Evolutionary conservation across 2,113 vertebrate genomes (phyloP).

Genomic region (Pleuronectes platessa): DNA sequence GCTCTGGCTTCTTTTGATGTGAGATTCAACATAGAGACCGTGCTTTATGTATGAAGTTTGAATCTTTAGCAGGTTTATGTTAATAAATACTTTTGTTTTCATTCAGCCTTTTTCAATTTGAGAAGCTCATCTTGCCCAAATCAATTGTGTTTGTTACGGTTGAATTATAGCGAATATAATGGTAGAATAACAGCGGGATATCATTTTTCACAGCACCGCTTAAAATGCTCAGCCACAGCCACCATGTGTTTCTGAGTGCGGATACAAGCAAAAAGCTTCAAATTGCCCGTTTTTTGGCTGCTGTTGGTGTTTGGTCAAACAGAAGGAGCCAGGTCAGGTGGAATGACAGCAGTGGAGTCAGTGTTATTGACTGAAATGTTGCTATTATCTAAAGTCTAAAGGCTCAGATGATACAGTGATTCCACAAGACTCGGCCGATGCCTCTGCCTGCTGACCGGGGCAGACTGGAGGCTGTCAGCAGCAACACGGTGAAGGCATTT

Average conservation of each 20-base stretch:
- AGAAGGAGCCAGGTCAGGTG: conserved; percentile 61
- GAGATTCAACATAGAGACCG: conserved; percentile 2
- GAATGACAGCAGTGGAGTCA: conserved; percentile 56
- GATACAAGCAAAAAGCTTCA: conserved; percentile 15
- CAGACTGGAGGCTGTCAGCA: conserved; percentile 50
- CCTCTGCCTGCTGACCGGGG: conserved; percentile 47
- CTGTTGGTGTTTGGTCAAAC: conserved; percentile 45
- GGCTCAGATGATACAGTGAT: conserved; percentile 55
- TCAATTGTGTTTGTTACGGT: too few species aligned
- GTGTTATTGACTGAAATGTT: conserved; percentile 64
- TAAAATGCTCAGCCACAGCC: conserved; percentile 1
- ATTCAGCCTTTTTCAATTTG: not conserved
- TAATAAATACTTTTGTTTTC: not conserved
- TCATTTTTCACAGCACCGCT: not conserved
- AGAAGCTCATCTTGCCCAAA: too few species aligned
- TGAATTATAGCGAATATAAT: not conserved
- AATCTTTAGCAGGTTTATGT: not conserved
- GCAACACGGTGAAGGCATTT: conserved; percentile 27
- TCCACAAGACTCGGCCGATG: conserved; percentile 36
- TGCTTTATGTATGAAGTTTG: not conserved
- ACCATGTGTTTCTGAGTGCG: too few species aligned
- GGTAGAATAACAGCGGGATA: not conserved
- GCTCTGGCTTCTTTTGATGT: conserved; percentile 22
- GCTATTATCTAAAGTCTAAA: conserved; percentile 52
- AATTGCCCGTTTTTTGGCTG: conserved; percentile 6